Conservation (phyloP, 1,140 invertebrate genomes). For the Lasaia peninsularis region DNA sequence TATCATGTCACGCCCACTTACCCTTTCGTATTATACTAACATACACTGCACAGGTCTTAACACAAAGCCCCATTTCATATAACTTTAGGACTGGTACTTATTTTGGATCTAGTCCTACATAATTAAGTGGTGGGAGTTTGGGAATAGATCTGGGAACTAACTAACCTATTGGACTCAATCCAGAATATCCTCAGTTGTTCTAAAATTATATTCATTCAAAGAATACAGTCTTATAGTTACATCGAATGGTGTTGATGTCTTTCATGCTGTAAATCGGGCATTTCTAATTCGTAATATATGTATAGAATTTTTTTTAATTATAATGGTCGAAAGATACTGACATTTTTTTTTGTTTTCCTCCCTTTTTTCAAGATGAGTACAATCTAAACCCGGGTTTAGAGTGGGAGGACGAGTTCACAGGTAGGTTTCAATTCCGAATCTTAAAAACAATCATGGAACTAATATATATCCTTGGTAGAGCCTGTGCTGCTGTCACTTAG, state of each 20-base stretch:
- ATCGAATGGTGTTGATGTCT: conserved; percentile 42
- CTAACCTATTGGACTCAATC: not conserved
- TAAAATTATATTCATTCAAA: not conserved
- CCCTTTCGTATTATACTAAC: conserved; percentile 63
- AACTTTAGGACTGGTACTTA: conserved; percentile 40
- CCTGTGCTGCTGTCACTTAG: conserved; percentile 69
- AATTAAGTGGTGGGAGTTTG: not conserved
- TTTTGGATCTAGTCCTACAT: conserved; percentile 32
- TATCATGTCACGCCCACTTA: conserved; percentile 71
- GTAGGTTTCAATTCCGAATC: conserved; percentile 86
- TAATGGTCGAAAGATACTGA: conserved; percentile 77
- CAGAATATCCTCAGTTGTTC: not conserved
- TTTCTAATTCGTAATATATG: conserved; percentile 58
- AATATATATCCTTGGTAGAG: conserved; percentile 67
- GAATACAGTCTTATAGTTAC: conserved; percentile 40
- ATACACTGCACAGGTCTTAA: conserved; percentile 70
- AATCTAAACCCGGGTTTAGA: conserved; percentile 99
- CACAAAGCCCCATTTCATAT: conserved; percentile 49
- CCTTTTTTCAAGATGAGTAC: conserved; percentile 96
- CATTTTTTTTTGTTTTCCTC: conserved; percentile 83
- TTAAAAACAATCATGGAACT: conserved; percentile 63
- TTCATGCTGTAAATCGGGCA: conserved; percentile 69
- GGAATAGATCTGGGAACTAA: not conserved
- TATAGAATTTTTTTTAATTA: conserved; percentile 58
- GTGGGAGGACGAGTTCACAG: conserved; percentile 99